Base-by-base conservation (phyloP, 2,888 invertebrate genomes). In the Dromius quadrimaculatus region DNA sequence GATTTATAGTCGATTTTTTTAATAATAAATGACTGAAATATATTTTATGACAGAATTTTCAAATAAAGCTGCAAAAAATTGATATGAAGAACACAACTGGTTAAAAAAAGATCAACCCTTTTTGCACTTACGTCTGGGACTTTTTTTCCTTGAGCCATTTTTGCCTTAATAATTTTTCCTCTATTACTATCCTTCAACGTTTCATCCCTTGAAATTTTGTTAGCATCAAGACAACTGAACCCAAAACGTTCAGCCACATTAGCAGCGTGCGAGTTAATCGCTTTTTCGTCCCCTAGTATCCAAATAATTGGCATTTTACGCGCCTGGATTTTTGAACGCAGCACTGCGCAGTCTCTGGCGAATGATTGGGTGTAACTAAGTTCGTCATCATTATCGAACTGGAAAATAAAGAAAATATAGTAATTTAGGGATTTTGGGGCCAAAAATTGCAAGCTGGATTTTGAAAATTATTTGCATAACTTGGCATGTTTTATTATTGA, bases 41-140 rank as follows among this genome's bases (percentile, higher is more conserved):
- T n/a, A n/a, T n/a, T n/a, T n/a, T n/a, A n/a, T n/a, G n/a, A n/a
- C n/a, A n/a, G n/a, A n/a, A n/a, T n/a, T n/a, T n/a, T n/a, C n/a
- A n/a, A n/a, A n/a, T n/a, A n/a, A n/a, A n/a, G n/a, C n/a, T n/a
- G n/a, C n/a, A n/a, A n/a, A n/a, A n/a, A n/a, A n/a, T n/a, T n/a
- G n/a, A n/a, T n/a, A n/a, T n/a, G n/a, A n/a, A n/a, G n/a, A n/a
- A n/a, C n/a, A n/a, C n/a, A n/a, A n/a, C n/a, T n/a, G n/a, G n/a
- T n/a, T n/a, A n/a, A n/a, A n/a, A n/a, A n/a, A n/a, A n/a, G n/a
- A n/a, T n/a, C n/a, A n/a, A n/a, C n/a, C n/a, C n/a, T n/a, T n/a
- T n/a, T n/a, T n/a, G n/a, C 17, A n/a, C 57, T 66, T 23, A 66
- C 66, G 41, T 66, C 66, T n/a, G 66, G 57, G 8, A 66, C 15